Base-by-base conservation (phyloP, 1,140 invertebrate species). In the Hypsibius dujardini region DNA sequence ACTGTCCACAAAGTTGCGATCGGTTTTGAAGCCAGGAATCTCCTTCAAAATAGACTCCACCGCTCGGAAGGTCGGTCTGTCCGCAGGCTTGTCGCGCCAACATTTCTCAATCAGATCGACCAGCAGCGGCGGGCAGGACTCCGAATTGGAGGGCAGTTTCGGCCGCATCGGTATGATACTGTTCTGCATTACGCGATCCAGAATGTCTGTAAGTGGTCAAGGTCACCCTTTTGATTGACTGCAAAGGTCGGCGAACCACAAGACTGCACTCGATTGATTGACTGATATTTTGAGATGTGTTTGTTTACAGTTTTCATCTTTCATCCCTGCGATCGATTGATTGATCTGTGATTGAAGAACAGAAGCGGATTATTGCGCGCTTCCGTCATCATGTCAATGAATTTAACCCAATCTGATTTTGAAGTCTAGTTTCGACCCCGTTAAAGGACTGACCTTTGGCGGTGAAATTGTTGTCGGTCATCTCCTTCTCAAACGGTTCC, bases 1-100 rank as follows among this genome's bases (percentile, higher is more conserved):
- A 42, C 62, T 67, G 62, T 67, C 62, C 12, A 67, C 62, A 45
- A 67, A 67, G 42, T 67, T 67, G 12, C 3, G 12, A 45, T 67
- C 42, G 12, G 12, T 12, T 45, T 67, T 3, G 42, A 67, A 67
- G 42, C 62, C 62, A 7, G 62, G 62, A 12, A 67, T 45, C 42
- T 12, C 45, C 12, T 67, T 67, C 42, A 67, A 42, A 3, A 67
- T 15, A 3, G 3, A 42, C 3, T 67, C 12, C 42, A 67, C 62
- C 12, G 62, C 62, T 42, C 45, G 12, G 12, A 67, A 15, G 12
- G 62, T 67, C 3, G 62, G 62, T 15, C 62, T 12, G 12, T 12
- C 7, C 12, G 7, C 12, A 12, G 62, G 62, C 62, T 45, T 67
- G 62, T 67, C 62, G 12, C 45, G 12, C 62, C 62, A 67, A 42